A percentile compares a stretch with the other conserved stretches of the same genome.
phyloP scores from a whole-genome alignment of 2,113 vertebrate genomes.

The Tragulus kanchil region DNA sequence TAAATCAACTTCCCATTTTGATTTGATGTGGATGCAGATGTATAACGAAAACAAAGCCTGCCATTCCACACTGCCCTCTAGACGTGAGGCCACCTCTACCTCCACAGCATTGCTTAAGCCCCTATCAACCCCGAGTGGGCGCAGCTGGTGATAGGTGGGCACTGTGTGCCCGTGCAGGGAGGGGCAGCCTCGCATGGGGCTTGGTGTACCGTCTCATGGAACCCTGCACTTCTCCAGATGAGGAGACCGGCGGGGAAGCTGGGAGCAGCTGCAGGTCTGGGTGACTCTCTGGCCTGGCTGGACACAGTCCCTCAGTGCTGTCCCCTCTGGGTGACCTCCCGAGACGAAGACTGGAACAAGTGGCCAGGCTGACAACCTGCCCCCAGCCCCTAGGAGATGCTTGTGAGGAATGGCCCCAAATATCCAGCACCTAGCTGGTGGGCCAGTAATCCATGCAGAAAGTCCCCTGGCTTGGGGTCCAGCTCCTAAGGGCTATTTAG shows the following conservation, averaged over 20 bases:
- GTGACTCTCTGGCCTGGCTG: neutral
- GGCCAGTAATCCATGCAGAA: conserved; percentile 54
- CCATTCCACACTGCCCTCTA: neutral
- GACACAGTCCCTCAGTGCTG: neutral
- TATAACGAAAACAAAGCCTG: neutral
- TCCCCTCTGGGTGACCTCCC: neutral
- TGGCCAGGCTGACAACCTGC: conserved; percentile 1
- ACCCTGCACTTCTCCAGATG: neutral
- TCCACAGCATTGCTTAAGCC: neutral
- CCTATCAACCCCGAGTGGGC: neutral
- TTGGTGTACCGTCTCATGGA: neutral
- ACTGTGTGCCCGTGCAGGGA: neutral
- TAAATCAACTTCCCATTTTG: conserved; percentile 22
- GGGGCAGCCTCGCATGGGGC: neutral
- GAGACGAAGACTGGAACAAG: conserved; percentile 49
- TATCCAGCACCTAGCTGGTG: neutral
- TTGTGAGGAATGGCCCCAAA: conserved; percentile 45
- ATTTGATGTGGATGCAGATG: neutral
- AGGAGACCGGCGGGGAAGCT: neutral
- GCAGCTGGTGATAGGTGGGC: neutral
- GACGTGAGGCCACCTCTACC: neutral
- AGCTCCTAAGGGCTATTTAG: conserved; percentile 41
- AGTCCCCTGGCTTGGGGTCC: neutral
- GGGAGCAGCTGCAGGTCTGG: neutral
- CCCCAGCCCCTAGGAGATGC: neutral